Percentiles rank a stretch among this genome's conserved stretches.
Conservation (phyloP, 2,888 invertebrate species). For the Pristionchus exspectatus region DNA sequence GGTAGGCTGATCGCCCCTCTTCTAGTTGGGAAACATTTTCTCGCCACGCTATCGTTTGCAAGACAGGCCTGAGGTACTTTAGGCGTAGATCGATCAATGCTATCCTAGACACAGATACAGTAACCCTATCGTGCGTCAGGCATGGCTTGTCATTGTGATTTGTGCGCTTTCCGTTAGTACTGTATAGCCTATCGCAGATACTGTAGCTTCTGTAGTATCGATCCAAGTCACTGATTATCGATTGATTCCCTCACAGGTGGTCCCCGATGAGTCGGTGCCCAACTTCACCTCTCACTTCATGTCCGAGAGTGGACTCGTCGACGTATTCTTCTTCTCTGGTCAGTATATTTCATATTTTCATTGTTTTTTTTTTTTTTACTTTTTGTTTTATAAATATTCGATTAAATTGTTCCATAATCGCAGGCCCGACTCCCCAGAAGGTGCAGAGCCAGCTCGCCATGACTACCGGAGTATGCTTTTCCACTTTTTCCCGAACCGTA, state of each 20-base stretch:
- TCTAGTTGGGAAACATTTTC: conserved; percentile 27
- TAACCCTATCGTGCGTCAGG: conserved; percentile 25
- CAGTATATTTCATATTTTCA: no score
- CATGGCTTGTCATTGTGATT: conserved; percentile 2
- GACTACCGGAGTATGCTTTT: conserved; percentile 86
- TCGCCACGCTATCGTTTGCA: conserved; percentile 28
- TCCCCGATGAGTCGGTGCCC: conserved; percentile 70
- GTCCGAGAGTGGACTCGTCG: conserved; percentile 93
- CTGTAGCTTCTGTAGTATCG: neutral
- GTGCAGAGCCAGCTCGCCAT: conserved; percentile 94
- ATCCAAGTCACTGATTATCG: neutral
- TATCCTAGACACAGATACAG: neutral
- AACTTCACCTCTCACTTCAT: conserved; percentile 88
- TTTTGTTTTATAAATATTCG: no score
- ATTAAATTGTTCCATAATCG: no score
- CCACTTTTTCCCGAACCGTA: neutral
- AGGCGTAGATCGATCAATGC: conserved; percentile 4
- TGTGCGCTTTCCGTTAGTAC: neutral
- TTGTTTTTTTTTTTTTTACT: no score
- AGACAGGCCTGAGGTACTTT: conserved; percentile 46
- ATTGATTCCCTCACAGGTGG: conserved; percentile 21
- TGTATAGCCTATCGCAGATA: neutral
- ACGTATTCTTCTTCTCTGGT: conserved; percentile 91
- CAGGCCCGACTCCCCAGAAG: conserved; percentile 82
- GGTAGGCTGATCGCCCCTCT: neutral